Percentiles rank a stretch among this genome's conserved stretches.
Evolutionary conservation across 2,888 invertebrate genomes (phyloP).

Genomic region (Drosophila mettleri): DNA sequence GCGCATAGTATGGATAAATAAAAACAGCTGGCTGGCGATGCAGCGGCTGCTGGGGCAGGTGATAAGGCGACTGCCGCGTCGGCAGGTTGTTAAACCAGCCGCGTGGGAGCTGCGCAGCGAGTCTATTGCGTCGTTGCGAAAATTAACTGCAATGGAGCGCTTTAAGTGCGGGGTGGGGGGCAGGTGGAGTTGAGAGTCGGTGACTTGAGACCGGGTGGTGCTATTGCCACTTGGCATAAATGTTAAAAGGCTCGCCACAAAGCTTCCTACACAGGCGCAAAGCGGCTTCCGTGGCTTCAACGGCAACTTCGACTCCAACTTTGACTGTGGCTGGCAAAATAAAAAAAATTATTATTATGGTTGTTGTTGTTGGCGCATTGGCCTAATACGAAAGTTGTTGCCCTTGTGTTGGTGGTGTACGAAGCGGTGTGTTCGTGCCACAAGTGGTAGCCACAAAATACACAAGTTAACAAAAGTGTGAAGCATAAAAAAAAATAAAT

Average conservation of each 20-base stretch:
- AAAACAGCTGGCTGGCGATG: constrained; percentile 48
- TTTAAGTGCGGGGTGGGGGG: background rate
- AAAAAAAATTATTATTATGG: background rate
- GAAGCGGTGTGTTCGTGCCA: constrained; percentile 57
- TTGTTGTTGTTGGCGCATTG: constrained; percentile 44
- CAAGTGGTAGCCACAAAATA: constrained; percentile 67
- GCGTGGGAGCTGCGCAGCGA: constrained; percentile 54
- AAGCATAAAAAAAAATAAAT: background rate
- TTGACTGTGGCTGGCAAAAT: constrained; percentile 19
- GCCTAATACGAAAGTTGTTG: constrained; percentile 77
- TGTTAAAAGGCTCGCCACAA: constrained; percentile 72
- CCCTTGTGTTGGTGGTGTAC: constrained; percentile 74
- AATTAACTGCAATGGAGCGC: constrained; percentile 68
- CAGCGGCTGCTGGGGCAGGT: constrained; percentile 45
- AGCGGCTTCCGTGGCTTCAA: constrained; percentile 57
- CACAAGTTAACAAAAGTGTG: constrained; percentile 37
- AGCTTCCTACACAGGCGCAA: constrained; percentile 60
- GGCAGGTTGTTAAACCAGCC: constrained; percentile 74
- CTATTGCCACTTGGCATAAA: constrained; percentile 57
- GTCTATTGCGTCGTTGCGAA: constrained; percentile 79
- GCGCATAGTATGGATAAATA: constrained; percentile 24
- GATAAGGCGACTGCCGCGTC: constrained; percentile 52
- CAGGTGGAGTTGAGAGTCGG: no score
- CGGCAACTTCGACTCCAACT: constrained; percentile 19
- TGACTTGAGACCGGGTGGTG: background rate